phyloP scores from a whole-genome alignment of 2,797 vertebrate species.

The Enteromius unitaeniatus region DNA sequence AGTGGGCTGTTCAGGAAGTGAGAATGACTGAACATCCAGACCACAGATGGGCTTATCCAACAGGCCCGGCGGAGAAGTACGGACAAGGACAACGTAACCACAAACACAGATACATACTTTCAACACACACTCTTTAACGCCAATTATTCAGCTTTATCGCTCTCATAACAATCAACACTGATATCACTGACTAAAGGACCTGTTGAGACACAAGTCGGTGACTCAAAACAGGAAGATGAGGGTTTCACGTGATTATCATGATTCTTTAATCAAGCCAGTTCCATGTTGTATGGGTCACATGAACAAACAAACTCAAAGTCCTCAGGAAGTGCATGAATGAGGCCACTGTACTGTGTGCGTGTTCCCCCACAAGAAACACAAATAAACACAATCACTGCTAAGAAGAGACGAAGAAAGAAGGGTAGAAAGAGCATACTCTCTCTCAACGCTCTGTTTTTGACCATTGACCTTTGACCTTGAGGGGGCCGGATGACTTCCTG shows the following conservation, averaged over 20 bases:
- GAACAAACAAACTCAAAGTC: conserved; percentile 44
- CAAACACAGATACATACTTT: conserved; percentile 5
- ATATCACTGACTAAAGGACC: not conserved
- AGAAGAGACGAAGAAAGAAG: conserved; percentile 61
- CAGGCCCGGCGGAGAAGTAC: not conserved
- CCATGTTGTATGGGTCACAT: conserved; percentile 2
- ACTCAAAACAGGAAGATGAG: conserved; percentile 7
- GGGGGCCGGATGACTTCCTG: conserved; percentile 58
- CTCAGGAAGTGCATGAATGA: conserved; percentile 70
- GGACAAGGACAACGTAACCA: conserved; percentile 17
- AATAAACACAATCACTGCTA: conserved; percentile 68
- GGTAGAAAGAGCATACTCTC: conserved; percentile 46
- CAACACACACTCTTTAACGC: not conserved
- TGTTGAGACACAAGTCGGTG: not conserved
- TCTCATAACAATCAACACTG: conserved; percentile 21
- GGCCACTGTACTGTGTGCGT: conserved; percentile 67
- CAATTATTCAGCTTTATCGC: not conserved
- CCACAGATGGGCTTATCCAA: conserved; percentile 35
- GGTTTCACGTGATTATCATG: conserved; percentile 11
- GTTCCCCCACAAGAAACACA: conserved; percentile 65
- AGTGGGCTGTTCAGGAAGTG: conserved; percentile 35
- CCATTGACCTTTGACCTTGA: conserved; percentile 60
- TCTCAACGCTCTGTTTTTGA: conserved; percentile 39
- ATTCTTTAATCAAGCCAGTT: conserved; percentile 17
- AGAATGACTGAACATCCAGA: conserved; percentile 41